Percentiles rank a stretch among this genome's conserved stretches.
Evolutionary conservation across 2,797 vertebrate genomes (phyloP).

Genomic region (Erethizon dorsatum): DNA sequence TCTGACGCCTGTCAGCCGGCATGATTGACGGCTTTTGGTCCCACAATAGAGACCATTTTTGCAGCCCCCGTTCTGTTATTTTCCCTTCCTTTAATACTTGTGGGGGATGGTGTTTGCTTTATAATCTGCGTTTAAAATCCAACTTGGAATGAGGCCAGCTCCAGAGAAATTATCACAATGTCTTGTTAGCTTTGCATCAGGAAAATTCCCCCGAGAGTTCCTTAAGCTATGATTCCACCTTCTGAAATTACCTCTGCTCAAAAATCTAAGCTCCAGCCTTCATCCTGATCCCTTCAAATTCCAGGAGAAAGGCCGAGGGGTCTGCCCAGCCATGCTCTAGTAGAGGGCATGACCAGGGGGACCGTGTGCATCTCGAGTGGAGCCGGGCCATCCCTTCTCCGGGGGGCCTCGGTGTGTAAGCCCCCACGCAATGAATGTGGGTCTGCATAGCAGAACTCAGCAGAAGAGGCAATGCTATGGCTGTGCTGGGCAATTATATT

Average conservation of each 20-base stretch:
- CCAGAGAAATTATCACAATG: constrained; percentile 91
- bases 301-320: constrained; percentile 82
- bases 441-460: constrained; percentile 64
- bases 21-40: constrained; percentile 95
- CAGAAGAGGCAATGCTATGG: constrained; percentile 39
- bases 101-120: constrained; percentile 92
- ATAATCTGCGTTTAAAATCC: constrained; percentile 93
- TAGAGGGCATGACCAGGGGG: constrained; percentile 79
- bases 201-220: constrained; percentile 89
- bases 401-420: constrained; percentile 60
- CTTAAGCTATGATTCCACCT: constrained; percentile 90
- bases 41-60: constrained; percentile 92
- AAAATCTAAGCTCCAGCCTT: constrained; percentile 89
- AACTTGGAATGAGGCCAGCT: constrained; percentile 91
- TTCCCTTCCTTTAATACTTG: constrained; percentile 90
- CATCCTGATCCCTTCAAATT: constrained; percentile 90
- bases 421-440: constrained; percentile 76
- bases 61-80: constrained; percentile 90
- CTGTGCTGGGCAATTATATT: constrained; percentile 66
- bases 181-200: constrained; percentile 91
- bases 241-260: constrained; percentile 90
- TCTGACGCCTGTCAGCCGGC: constrained; percentile 92
- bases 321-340: constrained; percentile 80
- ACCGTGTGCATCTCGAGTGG: constrained; percentile 72
- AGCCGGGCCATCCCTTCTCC: constrained; percentile 60